Evolutionary conservation across 2,113 vertebrate species (phyloP).

Genomic region (Vombatus ursinus): DNA sequence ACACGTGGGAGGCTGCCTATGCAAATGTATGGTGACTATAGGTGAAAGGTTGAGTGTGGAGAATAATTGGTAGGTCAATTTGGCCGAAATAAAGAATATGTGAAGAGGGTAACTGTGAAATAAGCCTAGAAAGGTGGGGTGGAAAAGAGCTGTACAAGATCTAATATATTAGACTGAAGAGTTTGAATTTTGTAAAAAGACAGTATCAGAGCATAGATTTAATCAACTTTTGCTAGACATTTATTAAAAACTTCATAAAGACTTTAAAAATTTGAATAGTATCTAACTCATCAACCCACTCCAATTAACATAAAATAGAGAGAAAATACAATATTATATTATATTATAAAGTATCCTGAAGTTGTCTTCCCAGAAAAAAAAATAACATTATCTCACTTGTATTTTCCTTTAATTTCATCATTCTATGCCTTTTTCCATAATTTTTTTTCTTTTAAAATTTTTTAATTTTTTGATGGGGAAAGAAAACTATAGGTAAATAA

Average conservation of each 20-base stretch:
- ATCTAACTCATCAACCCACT: background rate
- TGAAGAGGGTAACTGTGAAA: background rate
- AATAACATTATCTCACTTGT: slow-evolving; percentile 4
- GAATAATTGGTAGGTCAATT: background rate
- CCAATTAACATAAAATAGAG: slow-evolving; percentile 11
- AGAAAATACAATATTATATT: background rate
- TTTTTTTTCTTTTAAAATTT: slow-evolving; percentile 7
- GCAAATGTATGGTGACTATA: background rate
- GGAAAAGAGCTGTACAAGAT: background rate
- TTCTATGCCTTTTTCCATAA: slow-evolving; percentile 8
- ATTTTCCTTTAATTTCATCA: slow-evolving; percentile 29
- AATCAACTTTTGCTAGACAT: slow-evolving; percentile 12
- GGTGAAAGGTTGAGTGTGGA: background rate
- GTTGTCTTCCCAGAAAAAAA: slow-evolving; percentile 29
- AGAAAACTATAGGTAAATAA: slow-evolving; percentile 1
- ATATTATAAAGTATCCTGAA: slow-evolving; percentile 21
- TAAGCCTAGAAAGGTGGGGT: background rate
- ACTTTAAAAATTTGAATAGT: slow-evolving; percentile 42
- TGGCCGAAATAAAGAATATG: background rate
- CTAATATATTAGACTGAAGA: background rate
- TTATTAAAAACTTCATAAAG: slow-evolving; percentile 45
- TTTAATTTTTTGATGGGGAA: slow-evolving; percentile 38
- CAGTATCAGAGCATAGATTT: background rate
- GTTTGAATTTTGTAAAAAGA: background rate
- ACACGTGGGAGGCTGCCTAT: background rate